Evolutionary conservation across 2,113 vertebrate genomes (phyloP).

Genomic region (Phycodurus eques): DNA sequence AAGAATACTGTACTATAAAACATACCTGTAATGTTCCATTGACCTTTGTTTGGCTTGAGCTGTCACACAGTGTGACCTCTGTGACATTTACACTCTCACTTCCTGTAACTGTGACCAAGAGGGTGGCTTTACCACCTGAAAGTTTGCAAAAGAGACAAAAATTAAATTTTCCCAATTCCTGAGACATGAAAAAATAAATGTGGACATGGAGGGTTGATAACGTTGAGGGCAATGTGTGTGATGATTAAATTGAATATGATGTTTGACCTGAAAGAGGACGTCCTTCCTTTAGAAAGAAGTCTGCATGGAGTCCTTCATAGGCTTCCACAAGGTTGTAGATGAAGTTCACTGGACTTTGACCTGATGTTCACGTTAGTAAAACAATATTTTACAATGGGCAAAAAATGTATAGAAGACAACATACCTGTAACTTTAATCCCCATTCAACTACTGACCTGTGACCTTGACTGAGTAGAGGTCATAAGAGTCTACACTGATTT

Average conservation of each 20-base stretch:
- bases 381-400: not conserved
- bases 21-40: conserved; percentile 50
- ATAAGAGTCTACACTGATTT: conserved; percentile 50
- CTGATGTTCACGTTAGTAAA: conserved; percentile 31
- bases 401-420: not conserved
- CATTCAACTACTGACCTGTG: conserved; percentile 47
- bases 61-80: conserved; percentile 54
- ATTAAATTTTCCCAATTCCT: not conserved
- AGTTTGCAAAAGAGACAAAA: not conserved
- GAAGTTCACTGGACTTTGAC: conserved; percentile 63
- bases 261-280: conserved; percentile 57
- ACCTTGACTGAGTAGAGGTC: conserved; percentile 64
- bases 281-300: conserved; percentile 55
- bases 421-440: not conserved
- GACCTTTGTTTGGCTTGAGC: conserved; percentile 39
- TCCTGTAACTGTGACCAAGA: conserved; percentile 60
- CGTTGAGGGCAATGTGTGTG: not conserved
- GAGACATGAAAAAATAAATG: not conserved
- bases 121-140: conserved; percentile 56
- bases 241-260: not conserved
- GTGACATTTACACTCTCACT: conserved; percentile 50
- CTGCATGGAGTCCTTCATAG: conserved; percentile 30
- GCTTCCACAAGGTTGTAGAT: conserved; percentile 63
- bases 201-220: not conserved
- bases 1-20: not conserved